Conservation (phyloP, 2,888 invertebrate species). For the Ectemnius cavifrons region DNA sequence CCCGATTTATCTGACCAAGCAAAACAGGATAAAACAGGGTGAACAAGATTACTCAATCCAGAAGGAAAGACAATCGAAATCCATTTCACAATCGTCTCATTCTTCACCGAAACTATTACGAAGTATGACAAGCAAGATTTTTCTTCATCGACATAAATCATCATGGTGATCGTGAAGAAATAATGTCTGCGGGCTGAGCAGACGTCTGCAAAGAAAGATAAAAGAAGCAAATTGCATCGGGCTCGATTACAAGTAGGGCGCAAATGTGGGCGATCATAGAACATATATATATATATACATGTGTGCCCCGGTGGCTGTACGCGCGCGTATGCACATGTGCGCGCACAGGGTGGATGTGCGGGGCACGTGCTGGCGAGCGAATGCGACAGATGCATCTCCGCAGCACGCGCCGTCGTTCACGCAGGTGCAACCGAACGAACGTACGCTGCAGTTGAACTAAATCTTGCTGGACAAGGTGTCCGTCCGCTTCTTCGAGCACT, state of each 20-base stretch:
- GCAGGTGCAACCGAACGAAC: conserved; percentile 59
- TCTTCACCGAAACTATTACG: too few relatives aligned
- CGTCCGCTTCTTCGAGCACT: conserved; percentile 35
- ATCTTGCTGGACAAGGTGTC: conserved; percentile 66
- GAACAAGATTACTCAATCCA: not conserved
- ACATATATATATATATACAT: too few relatives aligned
- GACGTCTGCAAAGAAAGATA: too few relatives aligned
- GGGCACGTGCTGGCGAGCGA: conserved; percentile 43
- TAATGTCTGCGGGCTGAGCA: too few relatives aligned
- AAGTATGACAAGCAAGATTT: too few relatives aligned
- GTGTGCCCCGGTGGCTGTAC: too few relatives aligned
- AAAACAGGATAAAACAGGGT: conserved; percentile 20
- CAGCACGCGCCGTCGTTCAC: conserved; percentile 62
- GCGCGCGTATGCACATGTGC: not conserved
- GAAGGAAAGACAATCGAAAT: conserved; percentile 18
- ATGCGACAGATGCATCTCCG: conserved; percentile 67
- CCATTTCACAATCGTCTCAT: too few relatives aligned
- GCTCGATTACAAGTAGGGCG: not conserved
- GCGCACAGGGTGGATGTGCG: conserved; percentile 9
- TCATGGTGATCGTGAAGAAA: not conserved
- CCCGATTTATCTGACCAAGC: conserved; percentile 34
- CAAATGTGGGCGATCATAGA: not conserved
- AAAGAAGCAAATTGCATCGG: not conserved
- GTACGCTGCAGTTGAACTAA: conserved; percentile 61
- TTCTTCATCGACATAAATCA: not conserved